A percentile compares a stretch with the other conserved stretches of the same genome.
phyloP scores from a whole-genome alignment of 2,113 vertebrate species.

The Caranx ignobilis region DNA sequence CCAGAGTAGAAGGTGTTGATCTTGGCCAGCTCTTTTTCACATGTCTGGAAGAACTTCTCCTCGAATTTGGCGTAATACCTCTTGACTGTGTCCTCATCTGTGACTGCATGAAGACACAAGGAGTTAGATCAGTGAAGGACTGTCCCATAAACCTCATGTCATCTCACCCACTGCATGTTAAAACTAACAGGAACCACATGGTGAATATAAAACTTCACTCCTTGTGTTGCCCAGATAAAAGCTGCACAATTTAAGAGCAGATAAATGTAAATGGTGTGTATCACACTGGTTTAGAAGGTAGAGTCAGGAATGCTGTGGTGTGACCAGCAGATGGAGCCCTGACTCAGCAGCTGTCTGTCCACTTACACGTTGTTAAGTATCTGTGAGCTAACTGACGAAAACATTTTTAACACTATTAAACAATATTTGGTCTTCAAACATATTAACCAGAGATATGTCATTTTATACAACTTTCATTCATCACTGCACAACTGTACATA shows the following conservation, averaged over 20 bases:
- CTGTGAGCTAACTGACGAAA: background rate
- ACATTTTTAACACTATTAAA: too few species aligned
- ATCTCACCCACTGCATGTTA: too few species aligned
- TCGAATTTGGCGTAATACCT: conserved; percentile 99
- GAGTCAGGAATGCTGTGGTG: background rate
- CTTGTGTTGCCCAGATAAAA: too few species aligned
- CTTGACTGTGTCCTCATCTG: conserved; percentile 97
- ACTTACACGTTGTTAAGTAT: background rate
- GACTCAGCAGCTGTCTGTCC: background rate
- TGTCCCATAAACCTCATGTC: too few species aligned
- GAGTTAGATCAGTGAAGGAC: background rate
- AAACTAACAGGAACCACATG: too few species aligned
- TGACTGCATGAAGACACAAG: conserved; percentile 81
- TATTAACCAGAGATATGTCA: too few species aligned
- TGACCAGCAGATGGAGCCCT: conserved; percentile 46
- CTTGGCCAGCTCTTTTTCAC: conserved; percentile 99
- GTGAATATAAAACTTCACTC: too few species aligned
- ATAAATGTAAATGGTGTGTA: too few species aligned
- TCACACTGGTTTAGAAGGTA: too few species aligned
- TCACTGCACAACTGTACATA: background rate
- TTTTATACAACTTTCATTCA: background rate
- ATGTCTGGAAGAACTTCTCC: conserved; percentile 99
- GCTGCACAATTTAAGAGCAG: too few species aligned
- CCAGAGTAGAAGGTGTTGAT: conserved; percentile 99
- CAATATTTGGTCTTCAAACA: too few species aligned